Conservation (phyloP, 2,797 vertebrate genomes). For the Mycteria americana region DNA sequence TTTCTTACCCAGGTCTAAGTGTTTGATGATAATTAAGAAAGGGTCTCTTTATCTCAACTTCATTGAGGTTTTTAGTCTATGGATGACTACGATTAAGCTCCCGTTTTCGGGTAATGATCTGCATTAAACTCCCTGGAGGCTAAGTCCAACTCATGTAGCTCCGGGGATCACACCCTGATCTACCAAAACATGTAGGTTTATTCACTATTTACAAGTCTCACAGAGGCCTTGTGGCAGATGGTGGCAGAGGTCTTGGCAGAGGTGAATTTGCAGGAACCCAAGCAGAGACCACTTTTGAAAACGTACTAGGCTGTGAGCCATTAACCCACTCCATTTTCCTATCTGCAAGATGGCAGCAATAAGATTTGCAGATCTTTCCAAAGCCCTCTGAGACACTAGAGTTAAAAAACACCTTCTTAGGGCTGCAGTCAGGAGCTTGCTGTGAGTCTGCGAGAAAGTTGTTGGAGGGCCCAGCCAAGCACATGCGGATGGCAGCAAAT, state of each 20-base stretch:
- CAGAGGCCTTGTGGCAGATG: background rate
- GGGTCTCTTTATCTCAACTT: background rate
- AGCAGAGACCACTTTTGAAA: background rate
- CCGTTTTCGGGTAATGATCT: background rate
- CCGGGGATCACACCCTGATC: background rate
- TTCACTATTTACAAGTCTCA: background rate
- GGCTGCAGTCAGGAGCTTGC: background rate
- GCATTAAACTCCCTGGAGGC: background rate
- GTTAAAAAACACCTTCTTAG: background rate
- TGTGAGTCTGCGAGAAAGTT: background rate
- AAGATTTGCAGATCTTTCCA: background rate
- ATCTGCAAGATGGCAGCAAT: background rate
- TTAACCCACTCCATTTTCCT: background rate
- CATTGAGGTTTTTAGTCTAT: background rate
- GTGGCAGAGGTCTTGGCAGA: background rate
- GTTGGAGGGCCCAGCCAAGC: background rate
- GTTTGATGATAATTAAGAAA: background rate
- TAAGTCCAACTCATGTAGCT: background rate
- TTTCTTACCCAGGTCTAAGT: background rate
- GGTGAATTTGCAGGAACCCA: background rate
- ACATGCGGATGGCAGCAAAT: rapidly evolving
- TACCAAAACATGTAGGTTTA: background rate
- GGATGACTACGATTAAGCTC: background rate
- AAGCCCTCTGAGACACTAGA: background rate
- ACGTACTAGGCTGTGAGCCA: background rate